A percentile compares a stretch with the other conserved stretches of the same genome.
These are phyloP conservation scores for Sesia apiformis DNA, from an alignment of 2,888 invertebrate genomes.

Conservation along the genomic window DNA sequence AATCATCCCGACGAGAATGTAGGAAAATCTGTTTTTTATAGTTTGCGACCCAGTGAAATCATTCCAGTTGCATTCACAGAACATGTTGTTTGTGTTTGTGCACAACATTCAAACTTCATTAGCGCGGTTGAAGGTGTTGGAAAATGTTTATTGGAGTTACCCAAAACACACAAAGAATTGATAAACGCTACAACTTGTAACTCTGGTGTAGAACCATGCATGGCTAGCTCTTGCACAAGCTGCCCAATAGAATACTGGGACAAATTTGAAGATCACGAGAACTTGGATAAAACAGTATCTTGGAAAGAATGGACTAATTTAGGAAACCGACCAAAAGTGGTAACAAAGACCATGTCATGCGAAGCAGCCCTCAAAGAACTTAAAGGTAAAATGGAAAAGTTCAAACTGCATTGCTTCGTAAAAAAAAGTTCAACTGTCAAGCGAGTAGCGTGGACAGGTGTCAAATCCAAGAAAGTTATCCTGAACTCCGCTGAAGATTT, in stretches of 20 bases:
- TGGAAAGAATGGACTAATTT: slow-evolving; percentile 1
- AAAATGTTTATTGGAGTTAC: slow-evolving; percentile 5
- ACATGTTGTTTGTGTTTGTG: too few species aligned
- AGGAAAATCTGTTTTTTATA: too few species aligned
- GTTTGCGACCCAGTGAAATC: too few species aligned
- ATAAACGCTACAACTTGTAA: background rate
- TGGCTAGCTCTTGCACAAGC: background rate
- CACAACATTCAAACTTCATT: too few species aligned
- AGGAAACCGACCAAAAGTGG: background rate
- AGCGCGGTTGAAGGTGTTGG: too few species aligned
- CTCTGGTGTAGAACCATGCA: background rate
- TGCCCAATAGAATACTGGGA: slow-evolving; percentile 1
- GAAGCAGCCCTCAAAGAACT: background rate
- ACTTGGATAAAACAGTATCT: background rate
- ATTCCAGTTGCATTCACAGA: too few species aligned
- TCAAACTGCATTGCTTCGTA: slow-evolving; percentile 4
- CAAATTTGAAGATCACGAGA: background rate
- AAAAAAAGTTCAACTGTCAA: too few species aligned
- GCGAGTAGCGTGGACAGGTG: background rate
- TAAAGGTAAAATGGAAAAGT: slow-evolving; percentile 1
- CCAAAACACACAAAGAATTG: slow-evolving; percentile 3
- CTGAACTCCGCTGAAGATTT: background rate
- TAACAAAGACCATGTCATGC: background rate
- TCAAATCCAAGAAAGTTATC: background rate
- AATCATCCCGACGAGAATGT: too few species aligned